A percentile compares a stretch with the other conserved stretches of the same genome.
phyloP scores from a whole-genome alignment of 2,797 vertebrate species.

The Oreonectes daqikongensis region DNA sequence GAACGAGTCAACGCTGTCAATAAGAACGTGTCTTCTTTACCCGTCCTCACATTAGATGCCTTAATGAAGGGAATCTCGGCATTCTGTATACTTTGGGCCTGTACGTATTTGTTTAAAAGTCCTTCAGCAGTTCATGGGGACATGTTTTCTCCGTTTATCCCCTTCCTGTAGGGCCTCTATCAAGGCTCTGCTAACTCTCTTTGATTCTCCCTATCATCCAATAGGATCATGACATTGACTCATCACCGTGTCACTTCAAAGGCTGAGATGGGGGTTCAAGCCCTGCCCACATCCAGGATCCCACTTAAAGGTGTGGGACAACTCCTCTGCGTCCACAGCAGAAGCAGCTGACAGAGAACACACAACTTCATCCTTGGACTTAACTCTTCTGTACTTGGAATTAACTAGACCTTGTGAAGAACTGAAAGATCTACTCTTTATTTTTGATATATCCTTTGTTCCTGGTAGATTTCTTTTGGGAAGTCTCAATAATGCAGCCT shows the following conservation, averaged over 20 bases:
- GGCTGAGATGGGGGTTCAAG: constrained; percentile 72
- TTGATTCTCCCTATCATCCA: constrained; percentile 80
- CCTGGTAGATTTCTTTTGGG: constrained; percentile 7
- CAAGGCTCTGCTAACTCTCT: constrained; percentile 92
- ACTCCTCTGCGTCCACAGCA: constrained; percentile 58
- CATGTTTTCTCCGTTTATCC: constrained; percentile 80
- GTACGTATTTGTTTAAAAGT: constrained; percentile 87
- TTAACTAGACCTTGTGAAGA: constrained; percentile 46
- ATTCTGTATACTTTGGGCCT: constrained; percentile 58
- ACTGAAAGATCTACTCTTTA: no score
- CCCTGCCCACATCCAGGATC: constrained; percentile 69
- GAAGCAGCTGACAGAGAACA: constrained; percentile 48
- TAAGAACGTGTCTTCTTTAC: constrained; percentile 55
- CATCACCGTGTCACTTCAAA: constrained; percentile 82
- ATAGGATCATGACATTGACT: constrained; percentile 74
- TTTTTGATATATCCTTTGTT: background rate
- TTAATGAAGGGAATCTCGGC: constrained; percentile 34
- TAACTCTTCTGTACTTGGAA: constrained; percentile 58
- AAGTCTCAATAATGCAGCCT: constrained; percentile 72
- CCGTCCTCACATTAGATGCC: constrained; percentile 45
- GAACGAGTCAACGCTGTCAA: constrained; percentile 59
- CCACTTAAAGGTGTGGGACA: constrained; percentile 75
- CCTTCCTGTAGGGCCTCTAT: constrained; percentile 91
- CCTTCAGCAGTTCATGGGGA: constrained; percentile 90
- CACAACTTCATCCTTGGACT: constrained; percentile 53